These are phyloP conservation scores for Brachyalestes nurse DNA, from an alignment of 2,797 vertebrate genomes.

Conservation along the genomic window DNA sequence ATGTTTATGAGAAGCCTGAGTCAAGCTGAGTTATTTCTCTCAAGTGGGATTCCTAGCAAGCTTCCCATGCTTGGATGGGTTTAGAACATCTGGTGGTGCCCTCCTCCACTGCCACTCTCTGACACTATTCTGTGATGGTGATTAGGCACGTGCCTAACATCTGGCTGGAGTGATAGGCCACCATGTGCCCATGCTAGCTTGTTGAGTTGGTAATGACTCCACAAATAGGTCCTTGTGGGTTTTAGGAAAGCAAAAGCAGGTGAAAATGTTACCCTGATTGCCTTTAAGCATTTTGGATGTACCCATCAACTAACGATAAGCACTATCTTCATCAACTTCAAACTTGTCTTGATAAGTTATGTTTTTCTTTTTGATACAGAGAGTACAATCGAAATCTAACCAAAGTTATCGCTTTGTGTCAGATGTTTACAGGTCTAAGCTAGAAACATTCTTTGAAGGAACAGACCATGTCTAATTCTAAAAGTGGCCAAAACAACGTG, in stretches of 20 bases:
- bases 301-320: slow-evolving; percentile 6
- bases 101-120: slow-evolving; percentile 20
- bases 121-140: slow-evolving; percentile 23
- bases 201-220: slow-evolving; percentile 29
- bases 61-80: slow-evolving; percentile 24
- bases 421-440: not conserved
- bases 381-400: not conserved
- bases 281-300: not conserved
- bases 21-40: slow-evolving; percentile 11
- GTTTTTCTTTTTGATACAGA: not conserved
- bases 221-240: slow-evolving; percentile 19
- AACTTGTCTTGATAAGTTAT: not conserved
- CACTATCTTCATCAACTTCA: not conserved
- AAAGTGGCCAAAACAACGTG: not conserved
- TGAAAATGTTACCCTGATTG: not conserved
- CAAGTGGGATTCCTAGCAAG: slow-evolving; percentile 25
- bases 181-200: slow-evolving; percentile 11
- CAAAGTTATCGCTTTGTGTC: not conserved
- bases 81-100: slow-evolving; percentile 36
- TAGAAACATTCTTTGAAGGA: not conserved
- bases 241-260: slow-evolving; percentile 6
- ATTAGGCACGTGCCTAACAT: slow-evolving; percentile 40
- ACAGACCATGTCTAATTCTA: not conserved
- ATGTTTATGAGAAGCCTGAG: slow-evolving; percentile 28
- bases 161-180: slow-evolving; percentile 41